Evolutionary conservation across 1,140 invertebrate genomes (phyloP), one percentile per base, ranked within the genome.

Genomic region (Drosophila kurseongensis): DNA sequence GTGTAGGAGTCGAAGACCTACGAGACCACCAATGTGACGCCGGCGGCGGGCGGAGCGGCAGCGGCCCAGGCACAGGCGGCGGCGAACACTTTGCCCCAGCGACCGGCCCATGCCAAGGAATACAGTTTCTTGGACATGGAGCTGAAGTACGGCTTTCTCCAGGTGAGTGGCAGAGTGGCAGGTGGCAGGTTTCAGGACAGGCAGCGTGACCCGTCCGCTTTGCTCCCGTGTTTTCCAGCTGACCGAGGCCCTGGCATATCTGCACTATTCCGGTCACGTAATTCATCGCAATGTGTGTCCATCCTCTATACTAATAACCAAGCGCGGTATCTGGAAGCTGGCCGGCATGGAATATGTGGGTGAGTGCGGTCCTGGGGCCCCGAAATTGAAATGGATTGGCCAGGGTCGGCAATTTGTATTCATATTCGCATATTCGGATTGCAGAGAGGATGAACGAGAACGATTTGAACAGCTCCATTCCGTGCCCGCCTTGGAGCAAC

Each of bases 201-300:
- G 14, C n/a, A 38, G 27, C 48, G 12, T 48, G 60, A 68, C 60
- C 52, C 27, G 10, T 12, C 2, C 58, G 18, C 29, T 38, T 18
- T 32, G 13, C 35, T 35, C 16, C 7, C 10, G 13, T 16, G 29
- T 83, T 35, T 93, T 94, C 29, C 93, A 99, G 98, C 96, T 99
- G 67, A 97, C 96, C 8, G 98, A 99, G 91, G 98, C 98, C 1
- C 94, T 99, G 72, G 95, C 97, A 9, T 99, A 97, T 93, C 93
- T 99, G 47, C 98, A 99, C 93, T 96, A 96, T 91, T 96, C 95
- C 23, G 95, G 95, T 66, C 95, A 96, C 91, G 94, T 97, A 71
- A 94, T 99, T 45, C 98, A 99, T 92, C 95, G 97, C 76, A 99
- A 99, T 93, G 95, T 99, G 14, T 98, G 97, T 93, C 98, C 98